These are phyloP conservation scores for Zaprionus tsacasi DNA, from an alignment of 1,140 invertebrate species.

Conservation along the genomic window DNA sequence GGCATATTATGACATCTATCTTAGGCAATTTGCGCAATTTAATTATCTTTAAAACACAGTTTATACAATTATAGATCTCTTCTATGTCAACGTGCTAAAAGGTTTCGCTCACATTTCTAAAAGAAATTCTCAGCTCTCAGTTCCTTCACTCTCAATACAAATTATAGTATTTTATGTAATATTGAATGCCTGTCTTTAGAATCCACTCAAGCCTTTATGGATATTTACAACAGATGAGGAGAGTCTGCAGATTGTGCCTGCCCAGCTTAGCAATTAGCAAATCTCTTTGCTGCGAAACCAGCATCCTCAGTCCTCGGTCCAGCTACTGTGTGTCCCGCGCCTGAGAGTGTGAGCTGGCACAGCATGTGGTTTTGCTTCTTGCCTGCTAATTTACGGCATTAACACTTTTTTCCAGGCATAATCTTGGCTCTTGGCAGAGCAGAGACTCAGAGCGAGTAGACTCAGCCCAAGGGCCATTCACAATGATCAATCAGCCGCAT, in stretches of 20 bases:
- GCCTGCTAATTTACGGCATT: conserved; percentile 57
- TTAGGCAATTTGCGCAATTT: neutral
- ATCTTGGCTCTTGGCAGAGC: conserved; percentile 51
- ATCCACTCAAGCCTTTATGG: conserved; percentile 1
- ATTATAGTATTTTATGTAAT: neutral
- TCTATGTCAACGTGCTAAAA: no score
- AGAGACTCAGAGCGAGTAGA: conserved; percentile 26
- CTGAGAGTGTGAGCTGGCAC: conserved; percentile 14
- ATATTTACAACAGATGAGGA: neutral
- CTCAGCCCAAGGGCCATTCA: conserved; percentile 36
- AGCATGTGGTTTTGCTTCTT: conserved; percentile 57
- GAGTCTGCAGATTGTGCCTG: conserved; percentile 10
- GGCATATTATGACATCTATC: neutral
- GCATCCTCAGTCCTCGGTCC: conserved; percentile 9
- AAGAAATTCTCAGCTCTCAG: neutral
- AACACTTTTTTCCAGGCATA: conserved; percentile 45
- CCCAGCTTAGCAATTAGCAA: conserved; percentile 59
- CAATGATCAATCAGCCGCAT: conserved; percentile 76
- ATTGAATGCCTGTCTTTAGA: neutral
- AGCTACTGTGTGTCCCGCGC: conserved; percentile 11
- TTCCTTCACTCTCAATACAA: neutral
- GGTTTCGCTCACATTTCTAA: neutral
- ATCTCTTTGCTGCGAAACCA: conserved; percentile 31
- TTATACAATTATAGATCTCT: no score
- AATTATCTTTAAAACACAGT: no score